Evolutionary conservation across 2,113 vertebrate genomes (phyloP).

Genomic region (Tenebrosternarchus preto): DNA sequence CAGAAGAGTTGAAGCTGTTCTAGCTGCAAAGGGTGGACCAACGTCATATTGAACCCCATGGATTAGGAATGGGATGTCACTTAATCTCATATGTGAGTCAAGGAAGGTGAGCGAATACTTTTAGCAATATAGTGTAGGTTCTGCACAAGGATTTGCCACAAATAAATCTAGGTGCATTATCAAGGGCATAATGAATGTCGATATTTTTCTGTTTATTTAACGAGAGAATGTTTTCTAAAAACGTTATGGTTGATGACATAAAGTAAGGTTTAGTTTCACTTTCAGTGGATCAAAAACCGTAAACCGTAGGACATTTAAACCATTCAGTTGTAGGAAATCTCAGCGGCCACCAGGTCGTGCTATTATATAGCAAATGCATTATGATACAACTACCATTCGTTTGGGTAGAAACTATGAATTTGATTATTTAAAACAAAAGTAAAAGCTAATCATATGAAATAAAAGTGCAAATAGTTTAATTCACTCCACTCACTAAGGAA

Average conservation of each 20-base stretch:
- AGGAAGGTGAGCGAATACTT: too few species aligned
- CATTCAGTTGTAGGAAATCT: not conserved
- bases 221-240: not conserved
- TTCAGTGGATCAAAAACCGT: not conserved
- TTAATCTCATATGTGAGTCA: too few species aligned
- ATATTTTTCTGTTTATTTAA: not conserved
- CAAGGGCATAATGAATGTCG: too few species aligned
- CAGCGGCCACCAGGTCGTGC: conserved; percentile 32
- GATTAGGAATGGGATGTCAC: too few species aligned
- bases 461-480: not conserved
- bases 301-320: not conserved
- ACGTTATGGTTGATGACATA: not conserved
- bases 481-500: not conserved
- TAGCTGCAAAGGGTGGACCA: too few species aligned
- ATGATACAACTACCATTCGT: too few species aligned
- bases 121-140: too few species aligned
- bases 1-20: too few species aligned
- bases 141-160: not conserved
- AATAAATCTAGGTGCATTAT: not conserved
- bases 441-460: too few species aligned
- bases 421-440: too few species aligned
- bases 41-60: too few species aligned
- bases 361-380: conserved; percentile 1
- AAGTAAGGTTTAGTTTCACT: not conserved
- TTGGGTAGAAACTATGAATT: too few species aligned